Base-by-base conservation (phyloP, 1,140 invertebrate genomes). In the Coenobita brevimanus region DNA sequence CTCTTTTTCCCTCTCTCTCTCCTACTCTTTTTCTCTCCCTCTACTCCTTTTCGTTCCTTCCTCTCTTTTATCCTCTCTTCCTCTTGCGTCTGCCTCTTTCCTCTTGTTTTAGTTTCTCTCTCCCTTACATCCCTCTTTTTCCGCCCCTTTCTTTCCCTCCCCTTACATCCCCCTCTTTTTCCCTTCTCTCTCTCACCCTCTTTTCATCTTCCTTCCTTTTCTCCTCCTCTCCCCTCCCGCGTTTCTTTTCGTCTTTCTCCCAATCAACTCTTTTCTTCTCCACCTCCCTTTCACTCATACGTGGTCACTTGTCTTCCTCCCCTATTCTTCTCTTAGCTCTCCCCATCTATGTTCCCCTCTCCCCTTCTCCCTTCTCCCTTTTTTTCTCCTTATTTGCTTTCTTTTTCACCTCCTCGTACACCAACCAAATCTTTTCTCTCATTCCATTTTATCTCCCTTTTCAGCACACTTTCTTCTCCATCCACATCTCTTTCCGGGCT, bases 201-300 rank as follows among this genome's bases (percentile, higher is more conserved):
- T 57, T 57, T 57, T 10, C 10, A 13, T 57, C 54, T 57, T n/a
- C 54, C n/a, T 57, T 10, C 54, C n/a, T 57, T 57, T 57, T 10
- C n/a, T 57, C n/a, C 54, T 57, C 54, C n/a, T 57, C 54, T 57
- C n/a, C n/a, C n/a, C 54, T 57, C 54, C n/a, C 54, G n/a, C n/a
- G n/a, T 57, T 10, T 57, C n/a, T 57, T 57, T n/a, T 57, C 10
- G 10, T 57, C n/a, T 57, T 57, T 57, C 54, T 10, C n/a, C 13
- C n/a, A 13, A 13, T n/a, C 54, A 13, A 10, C 54, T 57, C 54
- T 57, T n/a, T 57, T n/a, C n/a, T n/a, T 57, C 54, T 57, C 54
- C n/a, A 10, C n/a, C 54, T 57, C 54, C n/a, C 54, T 57, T n/a
- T 57, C 54, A 13, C 54, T 57, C 54, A 13, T n/a, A 13, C 54